Base-by-base conservation (phyloP, 2,797 vertebrate species). In the Phaenicophaeus curvirostris region DNA sequence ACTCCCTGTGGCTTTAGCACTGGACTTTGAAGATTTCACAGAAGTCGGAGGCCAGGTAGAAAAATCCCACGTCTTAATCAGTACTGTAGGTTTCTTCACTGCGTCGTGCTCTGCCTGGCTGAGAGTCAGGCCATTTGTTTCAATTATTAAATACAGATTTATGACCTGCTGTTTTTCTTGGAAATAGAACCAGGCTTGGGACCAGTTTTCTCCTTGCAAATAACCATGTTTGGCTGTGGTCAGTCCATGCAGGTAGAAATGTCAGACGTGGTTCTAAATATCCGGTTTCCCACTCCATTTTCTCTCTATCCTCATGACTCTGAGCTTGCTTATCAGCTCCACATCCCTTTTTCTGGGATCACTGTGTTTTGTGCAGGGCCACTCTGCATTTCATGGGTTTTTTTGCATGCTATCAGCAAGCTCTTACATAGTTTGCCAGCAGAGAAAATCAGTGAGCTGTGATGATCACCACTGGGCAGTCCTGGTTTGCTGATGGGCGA, bases 131-230 rank as follows among this genome's bases (percentile, higher is more conserved):
- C 91, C 53, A 27, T 95, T 96, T 87, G 88, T 95, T 96, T 96
- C 92, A 94, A 95, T 95, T 95, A 94, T 95, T 95, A 96, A 95
- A 90, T 92, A 91, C 86, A 69, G 91, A 95, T 96, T 96, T 94
- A 88, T 91, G 91, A 81, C 57, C 80, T 92, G 67, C 82, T 94
- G 95, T 91, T 96, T 94, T 94, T 80, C 80, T 86, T 97, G 92
- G 90, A 95, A 95, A 44, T 65, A 68, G 57, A 84, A 54, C 30
- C 71, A 85, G 87, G 30, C 84, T 85, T 83, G 74, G 83, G 91
- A 95, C 55, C n/a, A 58, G 85, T 85, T 87, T 95, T 53, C 63
- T 94, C 50, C 72, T 88, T 94, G 71, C 80, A 76, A 71, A 68
- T 80, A 77, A 24, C 55, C 21, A 27, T 74, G 39, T 80, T 71